Conservation (phyloP, 2,113 vertebrate species). For the Pelusios castaneus region DNA sequence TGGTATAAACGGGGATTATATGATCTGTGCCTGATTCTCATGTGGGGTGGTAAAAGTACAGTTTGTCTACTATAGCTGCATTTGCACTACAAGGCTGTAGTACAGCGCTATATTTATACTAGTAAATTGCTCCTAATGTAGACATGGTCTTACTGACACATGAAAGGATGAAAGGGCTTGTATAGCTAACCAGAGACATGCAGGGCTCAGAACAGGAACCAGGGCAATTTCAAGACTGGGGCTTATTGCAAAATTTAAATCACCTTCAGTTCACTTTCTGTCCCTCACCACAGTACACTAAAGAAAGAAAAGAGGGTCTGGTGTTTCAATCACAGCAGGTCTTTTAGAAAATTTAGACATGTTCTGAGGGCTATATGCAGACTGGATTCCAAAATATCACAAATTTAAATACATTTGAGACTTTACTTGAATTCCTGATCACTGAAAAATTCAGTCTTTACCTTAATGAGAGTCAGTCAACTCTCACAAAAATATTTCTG, state of each 20-base stretch:
- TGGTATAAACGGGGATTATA: not conserved
- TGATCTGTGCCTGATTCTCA: not conserved
- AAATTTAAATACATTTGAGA: not conserved
- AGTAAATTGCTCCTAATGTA: not conserved
- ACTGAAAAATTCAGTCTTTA: not conserved
- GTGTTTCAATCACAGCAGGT: not conserved
- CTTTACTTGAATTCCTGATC: not conserved
- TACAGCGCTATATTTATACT: not conserved
- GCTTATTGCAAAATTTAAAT: not conserved
- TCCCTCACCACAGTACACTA: not conserved
- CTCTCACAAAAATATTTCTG: not conserved
- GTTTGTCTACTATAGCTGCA: not conserved
- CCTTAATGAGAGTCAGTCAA: not conserved
- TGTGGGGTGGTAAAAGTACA: not conserved
- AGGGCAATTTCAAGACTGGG: not conserved
- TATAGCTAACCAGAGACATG: not conserved
- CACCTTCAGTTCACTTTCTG: not conserved
- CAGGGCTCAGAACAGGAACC: not conserved
- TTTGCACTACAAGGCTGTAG: too few species aligned
- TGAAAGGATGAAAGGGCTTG: not conserved
- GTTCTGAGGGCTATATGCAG: not conserved
- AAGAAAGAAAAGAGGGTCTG: not conserved
- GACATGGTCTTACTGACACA: not conserved
- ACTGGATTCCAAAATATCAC: not conserved
- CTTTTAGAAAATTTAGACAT: not conserved